Base-by-base conservation (phyloP, 2,113 vertebrate species). In the Oncorhynchus keta region DNA sequence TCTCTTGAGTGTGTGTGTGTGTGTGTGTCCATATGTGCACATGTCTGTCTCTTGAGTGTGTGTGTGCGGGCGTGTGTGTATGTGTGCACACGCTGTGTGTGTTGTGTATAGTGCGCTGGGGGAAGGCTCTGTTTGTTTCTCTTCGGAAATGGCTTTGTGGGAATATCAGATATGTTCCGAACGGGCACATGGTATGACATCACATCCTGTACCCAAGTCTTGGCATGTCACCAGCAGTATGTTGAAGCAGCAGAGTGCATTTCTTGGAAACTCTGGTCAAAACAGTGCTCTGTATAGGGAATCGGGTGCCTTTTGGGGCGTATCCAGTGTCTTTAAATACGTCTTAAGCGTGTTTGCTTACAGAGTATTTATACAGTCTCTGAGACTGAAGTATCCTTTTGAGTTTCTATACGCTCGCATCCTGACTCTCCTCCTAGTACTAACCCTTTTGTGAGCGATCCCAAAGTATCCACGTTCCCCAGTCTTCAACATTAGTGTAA, bases 121-220 rank as follows among this genome's bases (percentile, higher is more conserved):
- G 83, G 39, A 85, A 76, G 75, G 79, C 65, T 87, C 64, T 90
- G 57, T 81, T 83, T 85, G 68, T 74, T 75, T 85, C 68, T 61
- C 72, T 84, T 76, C 28, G 72, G 80, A 82, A 84, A 82, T 75
- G 68, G 77, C 67, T 77, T 75, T 82, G 83, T 79, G 80, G 74
- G 80, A 83, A 79, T 76, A 83, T 87, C 68, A 76, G 55, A 82
- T 84, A 79, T 86, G 74, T 67, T 75, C 28, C 8, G 32, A 70
- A 30, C 51, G 76, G 81, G 84, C 84, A 80, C 22, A 74, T 72
- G 8, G 68, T 76, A 28, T 85, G 66, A 78, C 73, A 72, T 77
- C 66, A 83, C 71, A 79, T 83, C 79, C 79, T 76, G 68, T 76
- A 71, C 68, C 76, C 73, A 35, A 67, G 5, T 73, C 8, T 76